Base-by-base conservation (phyloP, 2,888 invertebrate species). In the Pammene fasciana region DNA sequence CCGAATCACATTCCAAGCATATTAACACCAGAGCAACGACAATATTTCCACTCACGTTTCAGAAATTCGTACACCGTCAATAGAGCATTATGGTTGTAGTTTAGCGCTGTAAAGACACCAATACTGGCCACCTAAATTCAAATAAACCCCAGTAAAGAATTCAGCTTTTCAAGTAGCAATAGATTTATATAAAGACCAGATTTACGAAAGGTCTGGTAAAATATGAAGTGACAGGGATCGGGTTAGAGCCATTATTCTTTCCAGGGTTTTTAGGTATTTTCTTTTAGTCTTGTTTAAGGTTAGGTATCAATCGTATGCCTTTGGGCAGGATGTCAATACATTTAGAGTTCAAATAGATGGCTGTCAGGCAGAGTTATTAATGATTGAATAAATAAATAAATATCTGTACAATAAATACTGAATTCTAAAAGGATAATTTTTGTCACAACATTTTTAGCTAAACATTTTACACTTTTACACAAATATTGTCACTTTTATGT, bases 181-280 rank as follows among this genome's bases (percentile, higher is more conserved):
- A 68, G 68, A 68, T 68, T 68, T 68, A 52, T 60, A 68, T 45
- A 52, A 57, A 14, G 64, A 41, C n/a, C 14, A 64, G 64, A 64
- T 68, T 57, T 57, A 59, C 52, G 34, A 57, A 57, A 43, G 64
- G 57, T 45, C 43, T 46, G 45, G 68, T 68, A 59, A 68, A 68
- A 68, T 68, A 65, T 68, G 57, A 59, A 65, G 64, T 68, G 64
- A 64, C 68, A 36, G 43, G 43, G 62, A 55, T 59, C 45, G 38
- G 68, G 68, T 65, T 68, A 14, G n/a, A 26, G 18, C 43, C 68
- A 54, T 68, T 59, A 68, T 57, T 68, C 52, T 68, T 34, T 10
- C 61, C 8, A 13, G 45, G 16, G 41, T 18, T 65, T 67, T 68
- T 65, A 38, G 38, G 43, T 60, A 54, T 60, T 54, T 55, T 38